Conservation (phyloP, 1,140 invertebrate genomes). For the Mesaphorura yosii region DNA sequence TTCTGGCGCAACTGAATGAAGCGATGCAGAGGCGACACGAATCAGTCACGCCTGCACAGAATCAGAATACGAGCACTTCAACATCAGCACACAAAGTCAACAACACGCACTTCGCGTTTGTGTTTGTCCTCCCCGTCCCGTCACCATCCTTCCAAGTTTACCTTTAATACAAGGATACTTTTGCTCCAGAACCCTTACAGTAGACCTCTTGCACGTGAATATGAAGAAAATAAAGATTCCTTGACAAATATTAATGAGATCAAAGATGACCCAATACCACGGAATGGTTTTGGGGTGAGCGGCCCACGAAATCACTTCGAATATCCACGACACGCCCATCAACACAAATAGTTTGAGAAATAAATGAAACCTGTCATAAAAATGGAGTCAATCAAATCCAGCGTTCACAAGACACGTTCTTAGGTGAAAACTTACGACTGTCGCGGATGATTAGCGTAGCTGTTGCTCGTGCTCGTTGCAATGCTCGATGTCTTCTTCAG, state of each 20-base stretch:
- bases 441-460: neutral
- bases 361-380: slow-evolving; percentile 7
- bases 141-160: slow-evolving; percentile 1
- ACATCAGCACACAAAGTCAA: too few relatives aligned
- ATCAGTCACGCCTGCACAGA: too few relatives aligned
- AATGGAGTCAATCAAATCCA: neutral
- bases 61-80: too few relatives aligned
- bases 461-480: slow-evolving; percentile 6
- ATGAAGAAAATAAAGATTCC: slow-evolving; percentile 25
- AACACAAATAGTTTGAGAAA: slow-evolving; percentile 21
- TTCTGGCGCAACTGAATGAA: too few relatives aligned
- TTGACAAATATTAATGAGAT: slow-evolving; percentile 20
- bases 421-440: slow-evolving; percentile 4
- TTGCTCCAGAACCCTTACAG: slow-evolving; percentile 5
- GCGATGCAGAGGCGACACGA: too few relatives aligned
- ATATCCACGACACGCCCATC: slow-evolving; percentile 23
- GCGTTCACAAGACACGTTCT: neutral
- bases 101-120: too few relatives aligned
- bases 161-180: slow-evolving; percentile 1
- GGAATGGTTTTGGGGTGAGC: neutral
- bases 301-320: slow-evolving; percentile 17
- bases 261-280: slow-evolving; percentile 25
- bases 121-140: too few relatives aligned
- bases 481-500: slow-evolving; percentile 10
- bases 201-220: slow-evolving; percentile 25